Conservation (phyloP, 2,888 invertebrate genomes). For the Gisinianus flammeolus region DNA sequence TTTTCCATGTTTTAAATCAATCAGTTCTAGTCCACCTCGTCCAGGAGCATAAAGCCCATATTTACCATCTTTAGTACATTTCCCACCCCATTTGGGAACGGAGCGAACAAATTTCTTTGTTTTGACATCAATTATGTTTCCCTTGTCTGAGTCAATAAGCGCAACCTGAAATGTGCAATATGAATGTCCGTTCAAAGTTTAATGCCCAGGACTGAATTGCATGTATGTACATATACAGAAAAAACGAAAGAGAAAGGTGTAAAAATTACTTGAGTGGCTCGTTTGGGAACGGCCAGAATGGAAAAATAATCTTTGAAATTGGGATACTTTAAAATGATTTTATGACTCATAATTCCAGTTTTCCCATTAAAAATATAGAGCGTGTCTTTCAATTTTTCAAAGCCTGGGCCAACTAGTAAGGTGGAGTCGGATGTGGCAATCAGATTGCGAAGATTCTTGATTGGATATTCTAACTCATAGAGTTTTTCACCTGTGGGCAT, state of each 20-base stretch:
- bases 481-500: slow-evolving; percentile 74
- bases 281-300: slow-evolving; percentile 82
- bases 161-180: slow-evolving; percentile 70
- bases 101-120: slow-evolving; percentile 85
- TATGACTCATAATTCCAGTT: slow-evolving; percentile 70
- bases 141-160: slow-evolving; percentile 87
- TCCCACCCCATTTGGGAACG: slow-evolving; percentile 91
- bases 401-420: slow-evolving; percentile 77
- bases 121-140: slow-evolving; percentile 86
- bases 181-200: too few species aligned
- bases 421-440: slow-evolving; percentile 83
- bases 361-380: slow-evolving; percentile 82
- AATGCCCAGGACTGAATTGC: not conserved
- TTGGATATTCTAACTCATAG: slow-evolving; percentile 82
- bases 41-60: slow-evolving; percentile 91
- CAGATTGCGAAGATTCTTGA: slow-evolving; percentile 75
- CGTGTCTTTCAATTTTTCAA: slow-evolving; percentile 83
- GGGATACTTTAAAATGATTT: slow-evolving; percentile 65
- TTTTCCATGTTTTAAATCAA: slow-evolving; percentile 88
- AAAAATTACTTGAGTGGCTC: slow-evolving; percentile 61
- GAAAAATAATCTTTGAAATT: slow-evolving; percentile 70
- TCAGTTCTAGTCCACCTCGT: slow-evolving; percentile 89
- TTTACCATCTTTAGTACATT: slow-evolving; percentile 83
- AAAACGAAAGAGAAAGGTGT: too few species aligned
- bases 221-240: not conserved